phyloP scores from a whole-genome alignment of 1,140 invertebrate genomes.

The Magallana ariakensis region DNA sequence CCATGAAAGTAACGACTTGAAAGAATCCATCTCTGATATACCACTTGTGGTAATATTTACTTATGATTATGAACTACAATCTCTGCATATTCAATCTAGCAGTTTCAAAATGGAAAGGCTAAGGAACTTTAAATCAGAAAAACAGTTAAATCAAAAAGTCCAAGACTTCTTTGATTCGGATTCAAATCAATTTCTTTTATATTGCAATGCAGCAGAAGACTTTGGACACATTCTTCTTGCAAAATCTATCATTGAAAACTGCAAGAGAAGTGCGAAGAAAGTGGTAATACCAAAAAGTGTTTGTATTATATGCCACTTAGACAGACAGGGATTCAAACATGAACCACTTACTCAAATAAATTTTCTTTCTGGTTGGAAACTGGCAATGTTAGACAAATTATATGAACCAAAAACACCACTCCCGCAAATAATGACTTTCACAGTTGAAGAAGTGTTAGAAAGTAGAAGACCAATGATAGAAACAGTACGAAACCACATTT shows the following conservation, averaged over 20 bases:
- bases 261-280: conserved; percentile 12
- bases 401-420: conserved; percentile 50
- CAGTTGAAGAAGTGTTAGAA: conserved; percentile 50
- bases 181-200: conserved; percentile 48
- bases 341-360: conserved; percentile 56
- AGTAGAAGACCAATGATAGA: conserved; percentile 47
- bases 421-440: conserved; percentile 25
- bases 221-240: conserved; percentile 60
- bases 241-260: conserved; percentile 63
- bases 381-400: conserved; percentile 62
- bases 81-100: conserved; percentile 9
- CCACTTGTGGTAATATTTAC: conserved; percentile 56
- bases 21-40: background rate
- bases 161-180: conserved; percentile 58
- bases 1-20: background rate
- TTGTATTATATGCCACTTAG: conserved; percentile 61
- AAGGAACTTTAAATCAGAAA: conserved; percentile 66
- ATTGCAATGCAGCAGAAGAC: conserved; percentile 58
- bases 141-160: conserved; percentile 55
- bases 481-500: conserved; percentile 53
- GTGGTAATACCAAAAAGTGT: conserved; percentile 47
- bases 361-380: conserved; percentile 62
- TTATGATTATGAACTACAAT: conserved; percentile 53
- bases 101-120: conserved; percentile 54
- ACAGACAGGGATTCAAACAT: conserved; percentile 34